Evolutionary conservation across 2,888 invertebrate genomes (phyloP), one percentile per base, ranked within the genome.

Genomic region (Alcis repandata): DNA sequence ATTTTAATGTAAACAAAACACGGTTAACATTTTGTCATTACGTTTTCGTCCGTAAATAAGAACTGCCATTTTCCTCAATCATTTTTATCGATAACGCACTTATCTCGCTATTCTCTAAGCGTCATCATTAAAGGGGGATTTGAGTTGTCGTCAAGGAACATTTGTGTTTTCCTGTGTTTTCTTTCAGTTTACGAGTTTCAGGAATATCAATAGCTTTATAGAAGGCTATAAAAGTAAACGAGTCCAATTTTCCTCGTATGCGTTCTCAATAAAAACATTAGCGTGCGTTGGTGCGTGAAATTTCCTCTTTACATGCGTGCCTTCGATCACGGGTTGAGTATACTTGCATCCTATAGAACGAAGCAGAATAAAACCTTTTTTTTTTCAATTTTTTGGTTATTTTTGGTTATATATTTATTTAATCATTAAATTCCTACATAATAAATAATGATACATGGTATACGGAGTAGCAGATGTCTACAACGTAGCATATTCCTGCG

Each of bases 221-320:
- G 67, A 68, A 49, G 45, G 71, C 68, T 75, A 78, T 83, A 80
- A 82, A 81, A 79, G 74, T 73, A 76, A 81, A 81, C 73, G 77
- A 70, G 69, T 70, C 71, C 79, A 78, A 83, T 85, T 82, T 82
- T 75, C 77, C 77, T 72, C 70, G 74, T 76, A 72, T 81, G 74
- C 71, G 72, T 76, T 79, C 73, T 74, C 79, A 85, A 84, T 85
- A 82, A 82, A 85, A 83, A 82, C 85, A 86, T 86, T 83, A 83
- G 82, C 68, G 80, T 70, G 79, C 76, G 75, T 71, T 75, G 79
- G 68, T 60, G 78, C 82, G 85, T 81, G 76, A 79, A 83, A 84
- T 83, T 79, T 73, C 71, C 74, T 76, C 74, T 80, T 79, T 79
- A 73, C 77, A 81, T 80, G 78, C 78, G 59, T 64, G 53, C 17